These are phyloP conservation scores for Drosophila pachea DNA, from an alignment of 1,140 invertebrate genomes.

Conservation along the genomic window DNA sequence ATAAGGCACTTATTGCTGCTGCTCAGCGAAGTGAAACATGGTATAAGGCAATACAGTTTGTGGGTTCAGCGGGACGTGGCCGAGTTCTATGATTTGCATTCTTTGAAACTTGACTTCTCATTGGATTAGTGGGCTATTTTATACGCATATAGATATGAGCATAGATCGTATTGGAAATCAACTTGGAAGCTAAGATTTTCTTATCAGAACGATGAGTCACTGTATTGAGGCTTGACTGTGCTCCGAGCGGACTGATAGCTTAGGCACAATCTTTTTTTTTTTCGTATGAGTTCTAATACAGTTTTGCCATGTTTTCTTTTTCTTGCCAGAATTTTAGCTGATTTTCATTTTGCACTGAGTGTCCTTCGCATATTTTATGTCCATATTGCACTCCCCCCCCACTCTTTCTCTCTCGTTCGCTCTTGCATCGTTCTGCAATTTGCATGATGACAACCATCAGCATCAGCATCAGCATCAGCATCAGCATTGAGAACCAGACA, in stretches of 20 bases:
- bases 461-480: too few species aligned
- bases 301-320: too few species aligned
- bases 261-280: background rate
- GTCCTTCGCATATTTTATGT: background rate
- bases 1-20: conserved; percentile 31
- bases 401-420: conserved; percentile 14
- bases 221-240: too few species aligned
- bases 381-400: conserved; percentile 1
- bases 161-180: too few species aligned
- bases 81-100: conserved; percentile 1
- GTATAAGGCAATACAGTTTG: conserved; percentile 29
- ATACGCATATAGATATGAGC: too few species aligned
- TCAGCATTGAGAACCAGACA: conserved; percentile 26
- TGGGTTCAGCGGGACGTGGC: conserved; percentile 14
- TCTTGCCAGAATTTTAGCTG: background rate
- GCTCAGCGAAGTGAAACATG: conserved; percentile 37
- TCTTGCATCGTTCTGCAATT: conserved; percentile 28
- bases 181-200: too few species aligned
- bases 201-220: too few species aligned
- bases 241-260: too few species aligned
- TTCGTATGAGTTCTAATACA: background rate
- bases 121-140: background rate
- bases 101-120: conserved; percentile 6
- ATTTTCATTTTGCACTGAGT: background rate
- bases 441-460: conserved; percentile 24